phyloP scores from a whole-genome alignment of 2,113 vertebrate genomes.

The Dipodomys merriami region DNA sequence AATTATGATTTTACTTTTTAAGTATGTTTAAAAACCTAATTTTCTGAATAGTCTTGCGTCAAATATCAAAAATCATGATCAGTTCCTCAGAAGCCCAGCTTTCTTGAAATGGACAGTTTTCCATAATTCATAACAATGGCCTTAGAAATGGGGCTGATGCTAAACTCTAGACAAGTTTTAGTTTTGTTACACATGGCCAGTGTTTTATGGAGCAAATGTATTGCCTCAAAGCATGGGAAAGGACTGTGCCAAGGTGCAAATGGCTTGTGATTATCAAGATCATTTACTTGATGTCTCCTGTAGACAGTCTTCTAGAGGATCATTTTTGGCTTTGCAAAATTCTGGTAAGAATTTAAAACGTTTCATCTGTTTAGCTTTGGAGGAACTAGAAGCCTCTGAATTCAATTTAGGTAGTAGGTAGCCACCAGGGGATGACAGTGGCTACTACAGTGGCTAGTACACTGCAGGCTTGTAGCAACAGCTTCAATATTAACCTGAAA shows the following conservation, averaged over 20 bases:
- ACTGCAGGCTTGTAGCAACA: neutral
- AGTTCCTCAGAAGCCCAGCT: neutral
- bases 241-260: neutral
- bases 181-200: neutral
- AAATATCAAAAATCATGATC: neutral
- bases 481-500: neutral
- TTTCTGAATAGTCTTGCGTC: conserved; percentile 21
- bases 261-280: neutral
- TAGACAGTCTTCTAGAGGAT: neutral
- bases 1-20: neutral
- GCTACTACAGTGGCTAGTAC: neutral
- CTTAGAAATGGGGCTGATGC: neutral
- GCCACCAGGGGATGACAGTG: too few species aligned
- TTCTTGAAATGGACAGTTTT: neutral
- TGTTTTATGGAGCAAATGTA: neutral
- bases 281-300: neutral
- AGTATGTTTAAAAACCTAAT: neutral
- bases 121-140: neutral
- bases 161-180: neutral
- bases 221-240: neutral
- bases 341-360: neutral
- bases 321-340: neutral
- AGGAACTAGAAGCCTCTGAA: neutral
- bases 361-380: neutral
- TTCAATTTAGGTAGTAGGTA: neutral